phyloP scores from a whole-genome alignment of 2,113 vertebrate species.

The Platysteira castanea region DNA sequence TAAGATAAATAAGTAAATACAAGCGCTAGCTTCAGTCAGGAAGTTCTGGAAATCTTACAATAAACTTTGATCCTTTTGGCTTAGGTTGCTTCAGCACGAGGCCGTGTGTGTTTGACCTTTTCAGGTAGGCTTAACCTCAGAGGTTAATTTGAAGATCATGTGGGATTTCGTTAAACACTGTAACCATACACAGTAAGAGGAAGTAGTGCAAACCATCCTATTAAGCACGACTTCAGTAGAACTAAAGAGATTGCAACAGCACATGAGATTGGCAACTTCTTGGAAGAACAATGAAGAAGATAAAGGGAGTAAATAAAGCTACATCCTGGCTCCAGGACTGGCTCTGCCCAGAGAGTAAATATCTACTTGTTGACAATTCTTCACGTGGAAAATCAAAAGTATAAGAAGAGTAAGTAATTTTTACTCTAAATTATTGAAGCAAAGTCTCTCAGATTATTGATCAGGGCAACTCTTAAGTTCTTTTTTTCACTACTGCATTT shows the following conservation, averaged over 20 bases:
- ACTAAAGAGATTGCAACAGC: neutral
- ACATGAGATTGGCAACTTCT: neutral
- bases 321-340: neutral
- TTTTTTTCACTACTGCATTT: neutral
- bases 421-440: neutral
- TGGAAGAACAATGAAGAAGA: neutral
- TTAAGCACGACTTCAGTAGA: neutral
- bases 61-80: neutral
- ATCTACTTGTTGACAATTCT: neutral
- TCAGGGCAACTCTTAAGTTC: neutral
- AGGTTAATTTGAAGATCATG: slow-evolving; percentile 1
- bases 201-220: neutral
- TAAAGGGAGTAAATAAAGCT: neutral
- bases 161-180: neutral
- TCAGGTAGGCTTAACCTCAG: neutral
- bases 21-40: neutral
- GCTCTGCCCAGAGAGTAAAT: slow-evolving; percentile 48
- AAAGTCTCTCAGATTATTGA: neutral
- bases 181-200: neutral
- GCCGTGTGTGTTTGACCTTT: neutral
- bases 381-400: neutral
- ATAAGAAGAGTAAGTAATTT: neutral
- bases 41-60: neutral
- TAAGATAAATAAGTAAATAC: neutral
- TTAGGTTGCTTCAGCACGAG: neutral